Conservation (phyloP, 1,140 invertebrate genomes). For the Hermatobates lingyangjiaoensis region DNA sequence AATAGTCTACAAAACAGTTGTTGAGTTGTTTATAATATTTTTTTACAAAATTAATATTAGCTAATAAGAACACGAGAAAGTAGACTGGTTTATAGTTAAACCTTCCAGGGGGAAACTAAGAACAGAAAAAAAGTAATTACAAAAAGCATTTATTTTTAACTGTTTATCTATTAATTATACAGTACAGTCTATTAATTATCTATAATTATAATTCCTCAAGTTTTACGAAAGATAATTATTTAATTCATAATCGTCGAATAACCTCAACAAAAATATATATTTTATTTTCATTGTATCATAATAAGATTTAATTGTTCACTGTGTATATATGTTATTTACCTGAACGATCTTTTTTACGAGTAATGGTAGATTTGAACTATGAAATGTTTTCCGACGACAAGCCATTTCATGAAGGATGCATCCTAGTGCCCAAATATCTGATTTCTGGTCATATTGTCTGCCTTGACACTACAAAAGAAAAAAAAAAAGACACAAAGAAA, state of each 20-base stretch:
- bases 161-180: too few species aligned
- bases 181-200: too few species aligned
- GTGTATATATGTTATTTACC: conserved; percentile 21
- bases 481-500: background rate
- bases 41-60: too few species aligned
- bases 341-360: conserved; percentile 61
- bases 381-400: conserved; percentile 58
- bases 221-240: background rate
- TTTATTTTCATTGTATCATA: too few species aligned
- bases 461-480: conserved; percentile 43
- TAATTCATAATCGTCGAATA: background rate
- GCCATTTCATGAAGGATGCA: conserved; percentile 66
- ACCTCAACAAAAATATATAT: too few species aligned
- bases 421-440: conserved; percentile 62
- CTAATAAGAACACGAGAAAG: background rate
- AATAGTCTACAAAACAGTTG: background rate
- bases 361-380: conserved; percentile 52
- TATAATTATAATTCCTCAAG: too few species aligned
- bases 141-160: too few species aligned
- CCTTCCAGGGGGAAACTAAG: too few species aligned
- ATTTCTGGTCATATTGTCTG: conserved; percentile 56
- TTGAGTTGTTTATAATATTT: background rate
- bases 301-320: background rate
- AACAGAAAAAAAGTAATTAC: too few species aligned
- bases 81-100: too few species aligned